These are phyloP conservation scores for Aporophyla nigra DNA, from an alignment of 2,888 invertebrate genomes.

Conservation along the genomic window DNA sequence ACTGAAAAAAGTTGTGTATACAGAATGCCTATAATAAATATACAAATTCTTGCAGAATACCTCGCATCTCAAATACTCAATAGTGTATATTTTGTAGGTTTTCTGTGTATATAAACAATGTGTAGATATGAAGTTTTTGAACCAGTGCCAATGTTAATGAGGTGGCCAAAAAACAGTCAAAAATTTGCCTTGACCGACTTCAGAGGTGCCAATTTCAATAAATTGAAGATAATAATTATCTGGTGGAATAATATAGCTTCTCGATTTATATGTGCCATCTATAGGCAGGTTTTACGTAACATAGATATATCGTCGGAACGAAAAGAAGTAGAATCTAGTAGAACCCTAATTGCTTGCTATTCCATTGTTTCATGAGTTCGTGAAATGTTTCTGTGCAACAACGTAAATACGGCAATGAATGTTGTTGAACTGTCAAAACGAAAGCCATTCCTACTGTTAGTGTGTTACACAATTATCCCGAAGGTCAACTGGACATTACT, in stretches of 20 bases:
- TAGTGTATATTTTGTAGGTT: constrained; percentile 9
- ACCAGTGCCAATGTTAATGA: constrained; percentile 41
- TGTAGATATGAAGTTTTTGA: constrained; percentile 36
- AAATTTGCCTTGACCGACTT: constrained; percentile 42
- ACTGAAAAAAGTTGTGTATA: not conserved
- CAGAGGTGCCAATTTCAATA: constrained; percentile 36
- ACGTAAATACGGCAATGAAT: no score
- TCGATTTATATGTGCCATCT: constrained; percentile 15
- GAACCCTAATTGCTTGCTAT: no score
- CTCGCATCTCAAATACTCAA: constrained; percentile 34
- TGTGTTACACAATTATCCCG: no score
- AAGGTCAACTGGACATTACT: no score
- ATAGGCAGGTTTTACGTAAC: not conserved
- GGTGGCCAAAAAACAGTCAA: constrained; percentile 25
- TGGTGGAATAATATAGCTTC: not conserved
- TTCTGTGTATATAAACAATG: constrained; percentile 35
- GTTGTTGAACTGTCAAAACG: no score
- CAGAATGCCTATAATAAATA: constrained; percentile 16
- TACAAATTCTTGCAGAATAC: constrained; percentile 12
- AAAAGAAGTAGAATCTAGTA: no score
- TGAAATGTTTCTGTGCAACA: no score
- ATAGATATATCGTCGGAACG: no score
- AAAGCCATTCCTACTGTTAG: no score
- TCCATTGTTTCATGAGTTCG: no score
- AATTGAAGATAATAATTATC: constrained; percentile 6